These are phyloP conservation scores for Littorina saxatilis DNA, from an alignment of 1,140 invertebrate species.

Conservation along the genomic window DNA sequence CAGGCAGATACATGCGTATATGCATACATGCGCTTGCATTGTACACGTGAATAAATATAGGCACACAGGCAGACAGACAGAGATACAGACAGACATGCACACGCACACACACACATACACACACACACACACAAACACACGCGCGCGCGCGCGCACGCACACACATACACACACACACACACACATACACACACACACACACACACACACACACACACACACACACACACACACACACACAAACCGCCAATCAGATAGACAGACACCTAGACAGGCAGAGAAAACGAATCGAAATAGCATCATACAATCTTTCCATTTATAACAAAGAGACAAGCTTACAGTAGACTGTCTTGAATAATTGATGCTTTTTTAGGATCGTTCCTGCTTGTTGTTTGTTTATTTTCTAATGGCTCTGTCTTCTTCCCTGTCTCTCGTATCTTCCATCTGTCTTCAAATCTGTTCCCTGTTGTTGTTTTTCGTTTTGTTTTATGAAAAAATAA, in stretches of 20 bases:
- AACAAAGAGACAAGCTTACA: too few species aligned
- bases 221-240: constrained; percentile 15
- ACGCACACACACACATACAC: too few species aligned
- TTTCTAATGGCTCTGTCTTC: not conserved
- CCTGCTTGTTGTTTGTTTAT: not conserved
- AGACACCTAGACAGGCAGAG: too few species aligned
- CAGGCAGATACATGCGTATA: not conserved
- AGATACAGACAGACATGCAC: too few species aligned
- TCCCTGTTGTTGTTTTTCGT: too few species aligned
- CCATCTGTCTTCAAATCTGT: not conserved
- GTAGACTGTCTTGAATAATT: too few species aligned
- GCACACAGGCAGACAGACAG: too few species aligned
- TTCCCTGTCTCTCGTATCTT: too few species aligned
- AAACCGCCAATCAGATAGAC: not conserved
- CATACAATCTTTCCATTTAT: not conserved
- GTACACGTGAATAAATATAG: not conserved
- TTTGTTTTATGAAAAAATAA: too few species aligned
- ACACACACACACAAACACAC: too few species aligned
- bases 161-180: not conserved
- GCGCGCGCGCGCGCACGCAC: not conserved
- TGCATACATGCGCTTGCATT: not conserved
- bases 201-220: constrained; percentile 15
- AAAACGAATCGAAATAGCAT: too few species aligned
- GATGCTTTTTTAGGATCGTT: not conserved
- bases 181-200: constrained; percentile 7